These are phyloP conservation scores for Anorthoa munda DNA, from an alignment of 2,888 invertebrate genomes.

Conservation along the genomic window DNA sequence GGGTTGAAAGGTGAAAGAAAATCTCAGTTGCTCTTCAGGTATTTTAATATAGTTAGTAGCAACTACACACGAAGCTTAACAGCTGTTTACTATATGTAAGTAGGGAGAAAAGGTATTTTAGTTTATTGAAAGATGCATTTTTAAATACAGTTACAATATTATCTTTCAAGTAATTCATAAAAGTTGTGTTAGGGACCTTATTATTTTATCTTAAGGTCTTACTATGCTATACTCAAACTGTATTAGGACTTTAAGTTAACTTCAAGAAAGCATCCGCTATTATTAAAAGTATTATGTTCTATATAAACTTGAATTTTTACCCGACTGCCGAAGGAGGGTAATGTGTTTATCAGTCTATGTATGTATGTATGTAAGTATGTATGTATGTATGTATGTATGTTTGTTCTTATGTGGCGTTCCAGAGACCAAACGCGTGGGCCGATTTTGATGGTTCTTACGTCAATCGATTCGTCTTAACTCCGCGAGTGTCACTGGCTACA, in stretches of 20 bases:
- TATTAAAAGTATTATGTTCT: neutral
- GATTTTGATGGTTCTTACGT: too few species aligned
- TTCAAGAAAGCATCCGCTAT: neutral
- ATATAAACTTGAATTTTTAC: too few species aligned
- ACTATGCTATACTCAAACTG: neutral
- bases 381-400: too few species aligned
- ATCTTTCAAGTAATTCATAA: neutral
- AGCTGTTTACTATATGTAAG: neutral
- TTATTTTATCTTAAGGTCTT: neutral
- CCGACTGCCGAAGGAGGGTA: too few species aligned
- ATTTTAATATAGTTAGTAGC: slow-evolving; percentile 1
- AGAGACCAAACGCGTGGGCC: too few species aligned
- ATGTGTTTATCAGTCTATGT: too few species aligned
- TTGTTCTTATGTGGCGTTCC: too few species aligned
- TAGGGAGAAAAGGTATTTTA: neutral
- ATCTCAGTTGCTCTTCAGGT: neutral
- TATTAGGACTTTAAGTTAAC: neutral
- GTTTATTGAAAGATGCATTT: neutral
- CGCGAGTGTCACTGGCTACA: too few species aligned
- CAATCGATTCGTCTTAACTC: too few species aligned
- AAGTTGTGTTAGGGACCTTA: neutral
- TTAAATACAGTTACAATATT: neutral
- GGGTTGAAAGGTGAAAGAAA: neutral
- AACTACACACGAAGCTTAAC: neutral
- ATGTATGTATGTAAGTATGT: too few species aligned